Conservation (phyloP, 2,113 vertebrate genomes). For the Erpornis zantholeuca region DNA sequence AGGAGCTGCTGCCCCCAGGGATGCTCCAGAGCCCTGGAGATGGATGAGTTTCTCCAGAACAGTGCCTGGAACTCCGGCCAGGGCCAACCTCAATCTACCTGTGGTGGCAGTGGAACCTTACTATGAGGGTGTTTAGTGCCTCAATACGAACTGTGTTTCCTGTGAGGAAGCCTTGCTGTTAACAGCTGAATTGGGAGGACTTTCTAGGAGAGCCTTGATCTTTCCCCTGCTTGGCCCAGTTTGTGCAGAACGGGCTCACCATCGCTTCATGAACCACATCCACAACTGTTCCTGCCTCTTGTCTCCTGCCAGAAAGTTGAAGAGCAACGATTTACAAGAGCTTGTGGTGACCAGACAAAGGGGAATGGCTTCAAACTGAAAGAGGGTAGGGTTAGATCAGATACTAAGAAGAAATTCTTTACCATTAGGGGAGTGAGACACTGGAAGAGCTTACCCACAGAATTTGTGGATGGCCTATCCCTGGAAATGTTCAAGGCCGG, state of each 20-base stretch:
- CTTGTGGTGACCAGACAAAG: too few species aligned
- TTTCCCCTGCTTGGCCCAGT: accelerated
- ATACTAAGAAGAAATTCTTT: not conserved
- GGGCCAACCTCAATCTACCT: not conserved
- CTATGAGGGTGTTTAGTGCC: accelerated
- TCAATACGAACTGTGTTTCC: not conserved
- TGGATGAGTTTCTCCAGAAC: not conserved
- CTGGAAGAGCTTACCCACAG: too few species aligned
- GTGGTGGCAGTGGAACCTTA: accelerated
- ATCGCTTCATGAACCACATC: accelerated
- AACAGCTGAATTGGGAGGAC: not conserved
- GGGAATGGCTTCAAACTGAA: not conserved
- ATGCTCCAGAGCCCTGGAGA: not conserved
- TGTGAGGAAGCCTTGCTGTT: not conserved
- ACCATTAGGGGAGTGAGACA: not conserved
- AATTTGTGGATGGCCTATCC: not conserved
- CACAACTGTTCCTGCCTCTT: not conserved
- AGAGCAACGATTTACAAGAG: not conserved
- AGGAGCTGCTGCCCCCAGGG: not conserved
- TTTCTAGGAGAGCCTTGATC: not conserved
- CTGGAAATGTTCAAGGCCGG: not conserved
- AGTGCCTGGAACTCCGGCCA: not conserved
- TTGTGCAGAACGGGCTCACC: not conserved
- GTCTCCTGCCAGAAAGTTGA: not conserved
- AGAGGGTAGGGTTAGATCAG: not conserved